Evolutionary conservation across 2,113 vertebrate species (phyloP), one percentile per base, ranked within the genome.

Genomic region (Choloepus hoffmanni): DNA sequence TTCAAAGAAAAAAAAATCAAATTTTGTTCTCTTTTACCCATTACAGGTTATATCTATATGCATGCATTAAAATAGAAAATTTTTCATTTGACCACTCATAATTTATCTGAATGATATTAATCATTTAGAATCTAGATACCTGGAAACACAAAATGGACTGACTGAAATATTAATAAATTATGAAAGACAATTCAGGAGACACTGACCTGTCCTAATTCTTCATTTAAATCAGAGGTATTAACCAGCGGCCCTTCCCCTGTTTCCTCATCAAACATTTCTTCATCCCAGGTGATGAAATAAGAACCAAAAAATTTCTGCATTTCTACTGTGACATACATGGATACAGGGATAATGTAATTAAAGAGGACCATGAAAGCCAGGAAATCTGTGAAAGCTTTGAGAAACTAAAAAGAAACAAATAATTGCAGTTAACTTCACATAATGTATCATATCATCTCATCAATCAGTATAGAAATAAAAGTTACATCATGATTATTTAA

Each of bases 241-340:
- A 99, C 99, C 88, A 99, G 98, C 0, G 99, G 99, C 53, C 99
- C 98, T 98, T 99, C 99, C 3, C 99, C 99, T 4, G 98, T 98
- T 82, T 99, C 99, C 93, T 99, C 99, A 30, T 99, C 99, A 72
- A 99, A 99, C 99, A 99, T 99, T 90, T 99, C 99, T 18, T 99
- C 98, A n/a, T 99, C 99, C 99, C 99, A 99, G 21, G 99, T 98
- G 96, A 99, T 99, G 97, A 99, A 99, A 92, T 99, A 99, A 36
- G 99, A 99, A 94, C 99, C 99, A 43, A 99, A 98, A 96, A 99
- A 99, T 98, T 99, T 99, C 98, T 99, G 99, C 99, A 99, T 99
- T 98, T 99, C 99, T 97, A 99, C 99, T 0, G 99, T 99, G 95
- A 99, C 99, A 9, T 99, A 99, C 99, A 99, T 99, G 90, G 99